Evolutionary conservation across 2,113 vertebrate genomes (phyloP).

Genomic region (Odocoileus virginianus): DNA sequence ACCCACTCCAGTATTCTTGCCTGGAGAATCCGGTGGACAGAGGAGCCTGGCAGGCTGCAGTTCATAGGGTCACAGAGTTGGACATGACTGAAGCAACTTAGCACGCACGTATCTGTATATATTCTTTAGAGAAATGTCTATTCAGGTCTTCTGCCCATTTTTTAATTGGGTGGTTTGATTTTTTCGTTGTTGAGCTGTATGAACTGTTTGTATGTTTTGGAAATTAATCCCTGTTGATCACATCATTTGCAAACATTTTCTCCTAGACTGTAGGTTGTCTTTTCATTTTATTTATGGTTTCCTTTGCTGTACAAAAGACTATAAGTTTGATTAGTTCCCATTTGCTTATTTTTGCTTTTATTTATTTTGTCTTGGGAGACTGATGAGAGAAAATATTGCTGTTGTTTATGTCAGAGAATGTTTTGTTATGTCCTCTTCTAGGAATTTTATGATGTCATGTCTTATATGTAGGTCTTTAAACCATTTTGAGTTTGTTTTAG

Average conservation of each 20-base stretch:
- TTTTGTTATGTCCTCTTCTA: neutral
- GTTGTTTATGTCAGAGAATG: neutral
- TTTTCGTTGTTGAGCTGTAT: neutral
- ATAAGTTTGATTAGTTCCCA: neutral
- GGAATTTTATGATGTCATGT: neutral
- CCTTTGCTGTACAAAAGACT: neutral
- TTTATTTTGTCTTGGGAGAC: neutral
- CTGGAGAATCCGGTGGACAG: neutral
- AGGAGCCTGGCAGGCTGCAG: neutral
- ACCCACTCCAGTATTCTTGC: neutral
- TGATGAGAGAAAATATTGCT: neutral
- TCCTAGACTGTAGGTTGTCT: neutral
- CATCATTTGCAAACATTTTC: neutral
- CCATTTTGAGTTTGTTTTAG: neutral
- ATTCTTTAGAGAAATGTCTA: neutral
- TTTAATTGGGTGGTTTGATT: neutral
- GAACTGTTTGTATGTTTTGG: neutral
- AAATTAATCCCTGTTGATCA: neutral
- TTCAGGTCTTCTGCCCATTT: neutral
- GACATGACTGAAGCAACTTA: neutral
- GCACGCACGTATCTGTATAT: neutral
- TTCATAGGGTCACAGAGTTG: neutral
- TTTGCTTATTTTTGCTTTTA: neutral
- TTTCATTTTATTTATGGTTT: neutral
- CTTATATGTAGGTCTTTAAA: neutral